Percentiles rank a stretch among this genome's conserved stretches.
These are phyloP conservation scores for Liasis olivaceus DNA, from an alignment of 2,797 vertebrate genomes.

Conservation along the genomic window DNA sequence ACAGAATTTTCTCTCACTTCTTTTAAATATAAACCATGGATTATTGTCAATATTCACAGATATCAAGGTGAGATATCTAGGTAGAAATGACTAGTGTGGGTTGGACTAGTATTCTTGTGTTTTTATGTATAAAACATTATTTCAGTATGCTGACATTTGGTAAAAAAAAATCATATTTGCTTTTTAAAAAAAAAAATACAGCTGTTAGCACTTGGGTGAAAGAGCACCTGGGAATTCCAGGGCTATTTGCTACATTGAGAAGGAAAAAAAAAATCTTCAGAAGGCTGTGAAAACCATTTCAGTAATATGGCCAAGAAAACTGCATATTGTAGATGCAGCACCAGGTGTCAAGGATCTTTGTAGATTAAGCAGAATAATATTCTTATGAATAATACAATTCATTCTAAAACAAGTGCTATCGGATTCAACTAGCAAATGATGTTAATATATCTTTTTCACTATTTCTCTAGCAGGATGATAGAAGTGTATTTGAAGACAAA, in stretches of 20 bases:
- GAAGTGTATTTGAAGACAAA: constrained; percentile 81
- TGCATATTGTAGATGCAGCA: not conserved
- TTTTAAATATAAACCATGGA: constrained; percentile 89
- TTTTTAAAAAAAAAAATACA: not conserved
- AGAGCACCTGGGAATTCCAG: not conserved
- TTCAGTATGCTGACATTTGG: not conserved
- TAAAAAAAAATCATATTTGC: not conserved
- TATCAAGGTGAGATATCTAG: constrained; percentile 80
- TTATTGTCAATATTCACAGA: constrained; percentile 87
- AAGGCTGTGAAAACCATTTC: not conserved
- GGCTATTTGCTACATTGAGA: not conserved
- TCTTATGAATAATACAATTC: not conserved
- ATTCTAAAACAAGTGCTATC: not conserved
- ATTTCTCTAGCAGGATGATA: constrained; percentile 81
- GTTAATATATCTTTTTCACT: not conserved
- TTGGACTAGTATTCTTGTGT: not conserved
- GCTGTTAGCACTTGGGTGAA: not conserved
- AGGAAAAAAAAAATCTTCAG: not conserved
- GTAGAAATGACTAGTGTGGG: not conserved
- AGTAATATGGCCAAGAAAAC: not conserved
- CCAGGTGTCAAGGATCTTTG: not conserved
- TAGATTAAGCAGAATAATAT: not conserved
- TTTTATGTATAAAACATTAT: not conserved
- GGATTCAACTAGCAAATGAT: not conserved
- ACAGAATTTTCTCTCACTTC: constrained; percentile 91